A percentile compares a stretch with the other conserved stretches of the same genome.
phyloP scores from a whole-genome alignment of 2,888 invertebrate species.

The Chrysolina americana region DNA sequence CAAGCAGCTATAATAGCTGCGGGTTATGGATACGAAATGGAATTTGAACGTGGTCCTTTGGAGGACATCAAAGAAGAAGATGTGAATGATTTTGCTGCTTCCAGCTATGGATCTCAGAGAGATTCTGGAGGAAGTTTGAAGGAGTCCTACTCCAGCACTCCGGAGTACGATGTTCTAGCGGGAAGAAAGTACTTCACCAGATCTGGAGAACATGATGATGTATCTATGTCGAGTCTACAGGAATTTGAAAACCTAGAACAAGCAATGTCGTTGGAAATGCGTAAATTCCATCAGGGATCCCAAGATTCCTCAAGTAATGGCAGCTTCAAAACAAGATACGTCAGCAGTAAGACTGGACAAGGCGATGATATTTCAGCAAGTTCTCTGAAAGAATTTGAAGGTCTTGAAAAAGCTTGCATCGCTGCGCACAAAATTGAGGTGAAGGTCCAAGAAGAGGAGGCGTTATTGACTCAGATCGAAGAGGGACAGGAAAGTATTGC shows the following conservation, averaged over 20 bases:
- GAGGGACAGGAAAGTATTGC: constrained; percentile 71
- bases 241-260: constrained; percentile 95
- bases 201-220: constrained; percentile 90
- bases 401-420: constrained; percentile 88
- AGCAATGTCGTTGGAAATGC: constrained; percentile 86
- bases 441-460: constrained; percentile 89
- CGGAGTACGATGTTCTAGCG: constrained; percentile 90
- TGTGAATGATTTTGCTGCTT: constrained; percentile 83
- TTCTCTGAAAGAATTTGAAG: constrained; percentile 94
- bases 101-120: constrained; percentile 83
- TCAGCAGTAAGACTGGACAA: constrained; percentile 80
- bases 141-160: constrained; percentile 92
- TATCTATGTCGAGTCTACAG: constrained; percentile 92
- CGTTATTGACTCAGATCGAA: constrained; percentile 75
- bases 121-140: constrained; percentile 88
- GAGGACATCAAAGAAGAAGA: constrained; percentile 96
- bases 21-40: constrained; percentile 80
- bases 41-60: constrained; percentile 85
- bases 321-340: constrained; percentile 82
- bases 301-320: constrained; percentile 89
- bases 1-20: constrained; percentile 74
- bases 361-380: constrained; percentile 90
- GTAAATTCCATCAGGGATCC: constrained; percentile 78
- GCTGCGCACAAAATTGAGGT: constrained; percentile 88
- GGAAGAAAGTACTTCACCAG: constrained; percentile 87